phyloP scores from a whole-genome alignment of 2,888 invertebrate species.

The Leptopterna dolabrata region DNA sequence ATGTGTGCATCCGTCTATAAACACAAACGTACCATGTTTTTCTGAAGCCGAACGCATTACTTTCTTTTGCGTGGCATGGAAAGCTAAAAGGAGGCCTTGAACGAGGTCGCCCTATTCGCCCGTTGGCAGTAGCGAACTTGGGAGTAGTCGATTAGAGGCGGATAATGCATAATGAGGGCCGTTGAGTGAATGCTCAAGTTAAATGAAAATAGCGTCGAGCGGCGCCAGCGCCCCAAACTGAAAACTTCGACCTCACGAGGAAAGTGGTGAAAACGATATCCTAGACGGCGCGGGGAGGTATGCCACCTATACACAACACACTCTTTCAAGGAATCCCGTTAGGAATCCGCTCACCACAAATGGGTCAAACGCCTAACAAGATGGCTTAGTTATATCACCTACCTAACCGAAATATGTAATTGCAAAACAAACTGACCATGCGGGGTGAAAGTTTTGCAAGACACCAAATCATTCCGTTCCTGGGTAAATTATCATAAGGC shows the following conservation, averaged over 20 bases:
- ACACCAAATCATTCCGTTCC: background rate
- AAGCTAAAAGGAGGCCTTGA: background rate
- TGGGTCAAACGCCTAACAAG: slow-evolving; percentile 1
- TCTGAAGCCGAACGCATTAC: no score
- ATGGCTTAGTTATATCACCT: background rate
- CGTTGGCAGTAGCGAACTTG: background rate
- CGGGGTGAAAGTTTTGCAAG: background rate
- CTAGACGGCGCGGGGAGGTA: background rate
- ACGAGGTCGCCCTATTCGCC: background rate
- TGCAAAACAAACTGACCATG: background rate
- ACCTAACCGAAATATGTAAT: background rate
- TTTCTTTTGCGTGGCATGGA: no score
- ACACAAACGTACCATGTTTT: no score
- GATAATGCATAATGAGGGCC: background rate
- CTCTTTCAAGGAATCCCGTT: background rate
- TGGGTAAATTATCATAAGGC: background rate
- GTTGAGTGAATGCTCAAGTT: background rate
- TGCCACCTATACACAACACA: background rate
- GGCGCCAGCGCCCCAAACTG: background rate
- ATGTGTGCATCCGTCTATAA: no score
- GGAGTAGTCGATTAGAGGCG: background rate
- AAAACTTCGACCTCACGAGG: background rate
- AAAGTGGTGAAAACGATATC: background rate
- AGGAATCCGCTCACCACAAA: background rate
- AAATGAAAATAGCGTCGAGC: background rate